These are phyloP conservation scores for Peromyscus leucopus DNA, from an alignment of 2,113 vertebrate genomes.

Conservation along the genomic window DNA sequence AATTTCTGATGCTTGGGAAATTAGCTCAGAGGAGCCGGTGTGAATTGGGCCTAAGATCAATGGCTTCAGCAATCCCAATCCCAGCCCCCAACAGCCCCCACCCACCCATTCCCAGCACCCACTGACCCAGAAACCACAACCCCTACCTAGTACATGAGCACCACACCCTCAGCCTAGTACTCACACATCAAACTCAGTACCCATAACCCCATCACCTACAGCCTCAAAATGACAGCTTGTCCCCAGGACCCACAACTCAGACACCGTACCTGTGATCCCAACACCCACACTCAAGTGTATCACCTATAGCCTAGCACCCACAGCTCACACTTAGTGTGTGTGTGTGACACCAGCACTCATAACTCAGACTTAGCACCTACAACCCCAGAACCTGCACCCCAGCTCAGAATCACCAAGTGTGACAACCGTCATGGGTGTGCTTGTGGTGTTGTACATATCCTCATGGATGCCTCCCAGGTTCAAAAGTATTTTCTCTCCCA, in stretches of 20 bases:
- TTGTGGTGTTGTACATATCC: neutral
- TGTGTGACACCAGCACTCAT: neutral
- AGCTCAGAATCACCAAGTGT: neutral
- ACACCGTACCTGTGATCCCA: neutral
- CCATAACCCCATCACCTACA: neutral
- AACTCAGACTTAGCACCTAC: neutral
- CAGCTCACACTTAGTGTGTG: neutral
- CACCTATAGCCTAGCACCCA: neutral
- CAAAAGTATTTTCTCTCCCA: neutral
- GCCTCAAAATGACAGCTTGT: neutral
- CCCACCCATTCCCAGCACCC: neutral
- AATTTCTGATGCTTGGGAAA: neutral
- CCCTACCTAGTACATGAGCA: neutral
- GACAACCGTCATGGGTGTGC: neutral
- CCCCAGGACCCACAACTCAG: too few species aligned
- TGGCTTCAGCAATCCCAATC: neutral
- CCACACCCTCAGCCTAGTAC: too few species aligned
- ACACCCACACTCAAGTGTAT: neutral
- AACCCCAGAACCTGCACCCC: neutral
- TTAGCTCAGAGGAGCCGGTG: neutral
- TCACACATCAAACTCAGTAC: neutral
- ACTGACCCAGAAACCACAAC: neutral
- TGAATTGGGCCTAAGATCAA: neutral
- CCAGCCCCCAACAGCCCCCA: neutral
- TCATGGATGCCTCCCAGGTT: neutral